Evolutionary conservation across 2,888 invertebrate species (phyloP).

Genomic region (Aphrophora alni): DNA sequence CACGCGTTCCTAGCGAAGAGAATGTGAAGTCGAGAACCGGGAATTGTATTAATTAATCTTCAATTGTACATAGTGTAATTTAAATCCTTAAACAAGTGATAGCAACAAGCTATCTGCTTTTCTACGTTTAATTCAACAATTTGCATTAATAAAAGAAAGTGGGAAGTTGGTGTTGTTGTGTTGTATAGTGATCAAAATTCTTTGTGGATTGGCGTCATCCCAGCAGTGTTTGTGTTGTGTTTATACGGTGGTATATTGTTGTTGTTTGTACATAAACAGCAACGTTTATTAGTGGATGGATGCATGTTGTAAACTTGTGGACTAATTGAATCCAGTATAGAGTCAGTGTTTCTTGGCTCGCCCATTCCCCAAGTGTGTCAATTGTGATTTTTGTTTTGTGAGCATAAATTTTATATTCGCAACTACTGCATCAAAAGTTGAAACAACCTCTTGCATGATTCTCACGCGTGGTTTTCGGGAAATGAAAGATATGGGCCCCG

Average conservation of each 20-base stretch:
- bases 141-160: background rate
- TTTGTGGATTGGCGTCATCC: background rate
- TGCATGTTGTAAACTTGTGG: background rate
- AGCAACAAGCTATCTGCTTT: background rate
- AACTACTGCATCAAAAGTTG: background rate
- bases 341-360: background rate
- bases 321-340: background rate
- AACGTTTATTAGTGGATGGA: background rate
- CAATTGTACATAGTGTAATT: conserved; percentile 39
- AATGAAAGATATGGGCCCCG: conserved; percentile 83
- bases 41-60: background rate
- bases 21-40: conserved; percentile 28
- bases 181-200: conserved; percentile 2
- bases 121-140: background rate
- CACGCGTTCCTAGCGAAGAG: conserved; percentile 38
- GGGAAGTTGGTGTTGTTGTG: background rate
- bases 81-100: conserved; percentile 26
- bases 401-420: background rate
- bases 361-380: background rate
- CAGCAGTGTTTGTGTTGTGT: background rate
- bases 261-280: background rate
- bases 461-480: conserved; percentile 57
- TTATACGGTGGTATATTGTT: background rate
- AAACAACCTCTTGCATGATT: conserved; percentile 45
- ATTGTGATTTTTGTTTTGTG: background rate